Percentiles rank a stretch among this genome's conserved stretches.
Conservation (phyloP, 2,113 vertebrate species). For the Todiramphus chloris region DNA sequence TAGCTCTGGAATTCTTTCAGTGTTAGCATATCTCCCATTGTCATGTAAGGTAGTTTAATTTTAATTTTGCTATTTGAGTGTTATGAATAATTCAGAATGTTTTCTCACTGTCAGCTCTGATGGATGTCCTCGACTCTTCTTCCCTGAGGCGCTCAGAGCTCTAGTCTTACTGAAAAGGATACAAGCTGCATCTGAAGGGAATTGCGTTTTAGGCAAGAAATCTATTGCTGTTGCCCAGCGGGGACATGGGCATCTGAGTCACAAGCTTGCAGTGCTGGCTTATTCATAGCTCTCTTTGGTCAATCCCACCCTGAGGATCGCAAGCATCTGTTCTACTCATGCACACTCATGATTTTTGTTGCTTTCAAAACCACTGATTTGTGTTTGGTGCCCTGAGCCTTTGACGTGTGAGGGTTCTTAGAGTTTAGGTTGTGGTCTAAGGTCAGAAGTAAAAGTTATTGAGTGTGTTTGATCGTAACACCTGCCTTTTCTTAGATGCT, state of each 20-base stretch:
- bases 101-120: conserved; percentile 36
- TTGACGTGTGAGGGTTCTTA: background rate
- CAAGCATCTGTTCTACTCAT: background rate
- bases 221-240: background rate
- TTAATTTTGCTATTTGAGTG: conserved; percentile 57
- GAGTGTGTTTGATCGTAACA: background rate
- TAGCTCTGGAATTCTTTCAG: conserved; percentile 3
- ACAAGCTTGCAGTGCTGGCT: background rate
- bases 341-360: background rate
- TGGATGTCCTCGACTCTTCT: background rate
- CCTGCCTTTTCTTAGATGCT: background rate
- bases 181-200: background rate
- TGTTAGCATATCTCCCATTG: conserved; percentile 13
- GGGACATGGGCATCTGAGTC: background rate
- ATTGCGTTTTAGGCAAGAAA: background rate
- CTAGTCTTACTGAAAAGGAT: background rate
- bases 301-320: background rate
- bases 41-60: conserved; percentile 53
- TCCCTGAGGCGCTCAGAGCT: background rate
- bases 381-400: background rate
- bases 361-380: background rate
- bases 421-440: background rate
- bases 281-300: background rate
- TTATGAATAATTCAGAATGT: conserved; percentile 59
- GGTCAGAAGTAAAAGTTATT: background rate